Evolutionary conservation across 2,888 invertebrate genomes (phyloP), one percentile per base, ranked within the genome.

Genomic region (Lasioglossum marginatum): DNA sequence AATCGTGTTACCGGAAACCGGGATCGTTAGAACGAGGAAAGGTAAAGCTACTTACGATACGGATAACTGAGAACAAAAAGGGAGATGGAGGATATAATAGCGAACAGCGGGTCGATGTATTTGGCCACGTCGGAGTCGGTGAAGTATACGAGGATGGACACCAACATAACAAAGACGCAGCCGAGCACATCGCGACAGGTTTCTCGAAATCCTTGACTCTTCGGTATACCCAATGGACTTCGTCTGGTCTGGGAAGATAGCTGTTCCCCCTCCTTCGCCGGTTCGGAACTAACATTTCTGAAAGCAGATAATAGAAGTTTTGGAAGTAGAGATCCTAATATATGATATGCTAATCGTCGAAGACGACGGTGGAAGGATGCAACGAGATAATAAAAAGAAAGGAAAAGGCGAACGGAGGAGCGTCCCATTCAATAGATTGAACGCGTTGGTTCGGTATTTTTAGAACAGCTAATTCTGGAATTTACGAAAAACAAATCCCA

Each of bases 31-130:
- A 27, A 27, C 4, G 4, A 37, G 23, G 31, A n/a, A 19, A 4
- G 12, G 12, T 14, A 19, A 31, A n/a, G 6, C 77, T 81, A 96
- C 97, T 97, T 95, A 97, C 98, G 97, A 95, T 98, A 98, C 0
- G 98, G 98, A 95, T 97, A 98, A 93, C 98, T 98, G 73, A 98
- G 96, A 23, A 96, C 95, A 88, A 98, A 96, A 63, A 98, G 96
- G 1, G 97, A 95, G 4, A 97, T 94, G 70, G 98, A 97, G 0
- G 98, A 97, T 82, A 97, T 95, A 68, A 98, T 97, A 0, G 98
- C 97, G 48, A 98, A 95, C 2, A 97, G 95, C 0, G 98, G 98
- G 95, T 97, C 97, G 43, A 97, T 95, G 89, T 96, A 97, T 94
- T 98, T 98, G 0, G 97, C 97, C 81, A 97, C 96, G 77, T 96